These are phyloP conservation scores for Columba livia DNA, from an alignment of 2,113 vertebrate genomes.

Conservation along the genomic window DNA sequence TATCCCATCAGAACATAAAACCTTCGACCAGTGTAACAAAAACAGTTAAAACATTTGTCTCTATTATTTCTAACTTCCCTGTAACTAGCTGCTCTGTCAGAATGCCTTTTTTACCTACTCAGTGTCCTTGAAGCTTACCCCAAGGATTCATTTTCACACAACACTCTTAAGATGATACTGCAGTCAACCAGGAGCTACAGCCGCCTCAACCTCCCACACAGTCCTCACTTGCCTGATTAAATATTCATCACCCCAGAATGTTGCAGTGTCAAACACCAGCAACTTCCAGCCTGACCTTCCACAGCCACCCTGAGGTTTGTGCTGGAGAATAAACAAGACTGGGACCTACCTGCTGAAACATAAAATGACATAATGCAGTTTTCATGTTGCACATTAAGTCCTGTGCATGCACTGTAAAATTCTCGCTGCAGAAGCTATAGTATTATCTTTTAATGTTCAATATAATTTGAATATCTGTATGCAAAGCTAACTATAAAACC, in stretches of 20 bases:
- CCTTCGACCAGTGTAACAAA: not conserved
- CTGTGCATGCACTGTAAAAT: not conserved
- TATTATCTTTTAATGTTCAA: not conserved
- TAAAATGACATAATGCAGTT: conserved; percentile 43
- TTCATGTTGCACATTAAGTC: not conserved
- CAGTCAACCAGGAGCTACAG: not conserved
- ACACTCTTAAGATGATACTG: not conserved
- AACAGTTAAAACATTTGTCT: not conserved
- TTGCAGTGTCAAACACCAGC: conserved; percentile 12
- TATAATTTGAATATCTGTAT: not conserved
- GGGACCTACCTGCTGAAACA: not conserved
- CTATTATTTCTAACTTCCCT: not conserved
- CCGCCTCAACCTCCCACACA: not conserved
- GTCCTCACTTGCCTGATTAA: conserved; percentile 52
- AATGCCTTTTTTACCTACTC: not conserved
- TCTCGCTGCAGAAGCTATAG: not conserved
- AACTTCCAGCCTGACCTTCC: conserved; percentile 62
- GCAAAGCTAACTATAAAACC: not conserved
- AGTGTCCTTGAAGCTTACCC: conserved; percentile 55
- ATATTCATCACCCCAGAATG: conserved; percentile 70
- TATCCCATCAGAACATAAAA: not conserved
- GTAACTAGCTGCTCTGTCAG: not conserved
- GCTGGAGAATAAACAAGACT: not conserved
- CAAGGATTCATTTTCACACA: conserved; percentile 47
- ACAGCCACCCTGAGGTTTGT: not conserved